Base-by-base conservation (phyloP, 2,113 vertebrate species). In the Halcyon senegalensis region DNA sequence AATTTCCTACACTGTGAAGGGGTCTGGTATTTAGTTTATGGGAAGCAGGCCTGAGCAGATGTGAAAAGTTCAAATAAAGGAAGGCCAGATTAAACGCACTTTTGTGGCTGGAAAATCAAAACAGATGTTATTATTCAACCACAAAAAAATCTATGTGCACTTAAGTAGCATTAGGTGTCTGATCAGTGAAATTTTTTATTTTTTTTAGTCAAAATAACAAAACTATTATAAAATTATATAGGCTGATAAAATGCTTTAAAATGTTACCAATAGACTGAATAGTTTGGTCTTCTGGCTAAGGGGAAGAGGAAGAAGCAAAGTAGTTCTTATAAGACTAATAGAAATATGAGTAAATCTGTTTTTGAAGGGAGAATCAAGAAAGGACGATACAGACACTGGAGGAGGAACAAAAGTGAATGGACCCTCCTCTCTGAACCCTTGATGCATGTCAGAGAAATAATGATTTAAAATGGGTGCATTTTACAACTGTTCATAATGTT, bases 1-100 rank as follows among this genome's bases (percentile, higher is more conserved):
- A 97, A 98, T 95, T 97, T 98, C 96, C 95, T 97, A 97, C 90
- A 85, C 95, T 98, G 89, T 94, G 95, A 95, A 98, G 97, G 93
- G 96, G 94, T 96, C 98, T 98, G 97, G 93, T 97, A 97, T 98
- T 98, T 96, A 97, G 96, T 98, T 98, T 98, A 98, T 97, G 98
- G 98, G 97, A 98, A 98, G 96, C 74, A 92, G 97, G 97, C 97
- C 97, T 97, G 89, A 98, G 95, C 98, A 98, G 98, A 98, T 98
- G 98, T 98, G 98, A 98, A 98, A 98, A 98, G 98, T 98, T 98
- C 98, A 98, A 97, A 98, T 97, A 98, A 98, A 98, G 98, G 98
- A 98, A 98, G 97, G 97, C 97, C 98, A 98, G 98, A 98, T 98
- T 98, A 98, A 98, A 98, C 4, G 78, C 96, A 98, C 97, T 98